Base-by-base conservation (phyloP, 2,113 vertebrate genomes). In the Prinia subflava region DNA sequence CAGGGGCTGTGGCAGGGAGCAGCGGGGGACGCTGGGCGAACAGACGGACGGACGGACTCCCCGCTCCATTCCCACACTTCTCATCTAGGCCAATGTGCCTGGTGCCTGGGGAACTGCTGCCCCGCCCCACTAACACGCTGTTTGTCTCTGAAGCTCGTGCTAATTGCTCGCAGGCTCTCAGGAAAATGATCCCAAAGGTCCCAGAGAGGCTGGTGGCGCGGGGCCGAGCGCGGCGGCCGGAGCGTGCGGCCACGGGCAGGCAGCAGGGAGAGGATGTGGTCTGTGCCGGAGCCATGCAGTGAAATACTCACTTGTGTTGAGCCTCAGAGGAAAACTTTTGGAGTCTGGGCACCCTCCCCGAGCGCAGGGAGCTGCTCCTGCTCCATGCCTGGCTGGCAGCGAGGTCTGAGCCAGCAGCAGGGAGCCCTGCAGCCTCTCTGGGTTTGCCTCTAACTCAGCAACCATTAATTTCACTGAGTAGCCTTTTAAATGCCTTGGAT, bases 131-230 rank as follows among this genome's bases (percentile, higher is more conserved):
- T 70, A 81, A 73, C 79, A 13, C 7, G 22, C 67, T 44, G 56
- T 47, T 70, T 77, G 75, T 44, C 89, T 78, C 87, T 41, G 27
- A 35, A 67, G 69, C 83, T 9, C 47, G 75, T 83, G 84, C 56
- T 96, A 95, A 74, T 96, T 95, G 75, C 95, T 94, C 4, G 4
- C 71, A 82, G 83, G 73, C 91, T 97, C 95, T 83, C 76, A 91
- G 90, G 83, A 89, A 94, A 90, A 91, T 23, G 75, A 81, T 73
- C 68, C 83, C 35, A 62, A 78, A 90, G 84, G 44, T 75, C 80
- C 84, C 77, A 23, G 50, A 67, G 5, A 70, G 83, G 92, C 57
- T 9, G 35, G 17, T 81, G 91, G 87, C 91, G 25, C 3, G 1
- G 65, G 50, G 74, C 65, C 57, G 47, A 80, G 83, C 1, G 15